Conservation (phyloP, 2,113 vertebrate genomes). For the Urocitellus parryii region DNA sequence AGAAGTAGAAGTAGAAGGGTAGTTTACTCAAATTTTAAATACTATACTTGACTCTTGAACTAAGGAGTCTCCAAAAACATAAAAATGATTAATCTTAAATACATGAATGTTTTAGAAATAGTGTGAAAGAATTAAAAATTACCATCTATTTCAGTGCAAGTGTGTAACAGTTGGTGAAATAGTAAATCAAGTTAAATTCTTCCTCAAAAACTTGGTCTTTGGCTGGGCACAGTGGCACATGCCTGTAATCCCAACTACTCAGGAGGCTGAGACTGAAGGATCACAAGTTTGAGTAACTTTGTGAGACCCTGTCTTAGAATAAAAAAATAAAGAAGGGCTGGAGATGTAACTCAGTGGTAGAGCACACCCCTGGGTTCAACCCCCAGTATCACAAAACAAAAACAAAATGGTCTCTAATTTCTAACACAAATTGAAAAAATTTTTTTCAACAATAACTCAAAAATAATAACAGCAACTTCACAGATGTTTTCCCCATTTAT, state of each 20-base stretch:
- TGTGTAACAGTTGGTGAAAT: not conserved
- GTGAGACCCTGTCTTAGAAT: not conserved
- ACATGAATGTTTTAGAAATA: slow-evolving; percentile 29
- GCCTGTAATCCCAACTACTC: too few species aligned
- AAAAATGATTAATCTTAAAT: slow-evolving; percentile 33
- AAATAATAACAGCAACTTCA: not conserved
- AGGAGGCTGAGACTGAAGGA: not conserved
- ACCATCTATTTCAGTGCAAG: not conserved
- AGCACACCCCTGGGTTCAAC: too few species aligned
- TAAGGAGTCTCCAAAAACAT: slow-evolving; percentile 23
- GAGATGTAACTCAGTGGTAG: too few species aligned
- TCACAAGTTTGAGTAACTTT: not conserved
- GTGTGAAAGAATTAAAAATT: slow-evolving; percentile 24
- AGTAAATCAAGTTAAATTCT: slow-evolving; percentile 4
- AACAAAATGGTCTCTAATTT: too few species aligned
- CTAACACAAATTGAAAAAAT: not conserved
- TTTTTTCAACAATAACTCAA: not conserved
- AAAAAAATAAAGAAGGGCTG: not conserved
- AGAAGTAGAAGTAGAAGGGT: not conserved
- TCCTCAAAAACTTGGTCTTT: not conserved
- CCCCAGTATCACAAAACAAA: too few species aligned
- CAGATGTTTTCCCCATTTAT: not conserved
- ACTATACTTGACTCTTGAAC: slow-evolving; percentile 24
- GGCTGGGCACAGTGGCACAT: too few species aligned
- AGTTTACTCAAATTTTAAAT: slow-evolving; percentile 38